phyloP scores from a whole-genome alignment of 2,797 vertebrate species.

The Sebastes trivittatus region DNA sequence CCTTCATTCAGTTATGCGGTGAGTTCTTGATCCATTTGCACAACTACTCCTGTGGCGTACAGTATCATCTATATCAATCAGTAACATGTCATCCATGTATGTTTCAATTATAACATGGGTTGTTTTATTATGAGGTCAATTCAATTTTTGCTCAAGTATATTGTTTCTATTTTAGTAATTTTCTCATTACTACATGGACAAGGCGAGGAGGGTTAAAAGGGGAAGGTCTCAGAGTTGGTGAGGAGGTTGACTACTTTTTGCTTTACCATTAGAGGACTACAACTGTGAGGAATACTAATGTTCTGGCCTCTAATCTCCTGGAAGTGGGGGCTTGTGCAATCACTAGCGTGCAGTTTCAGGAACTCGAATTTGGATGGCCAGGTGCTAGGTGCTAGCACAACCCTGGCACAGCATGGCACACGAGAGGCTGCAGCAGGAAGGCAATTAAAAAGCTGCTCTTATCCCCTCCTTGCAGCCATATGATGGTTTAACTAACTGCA shows the following conservation, averaged over 20 bases:
- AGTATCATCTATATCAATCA: background rate
- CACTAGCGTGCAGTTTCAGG: background rate
- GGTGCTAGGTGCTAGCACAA: background rate
- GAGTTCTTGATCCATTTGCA: constrained; percentile 13
- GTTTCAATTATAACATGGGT: background rate
- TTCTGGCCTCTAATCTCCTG: constrained; percentile 6
- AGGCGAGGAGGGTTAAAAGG: background rate
- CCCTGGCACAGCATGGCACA: background rate
- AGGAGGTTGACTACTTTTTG: constrained; percentile 15
- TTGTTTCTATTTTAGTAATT: background rate
- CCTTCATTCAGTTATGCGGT: constrained; percentile 51
- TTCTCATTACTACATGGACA: constrained; percentile 1
- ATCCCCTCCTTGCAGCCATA: background rate
- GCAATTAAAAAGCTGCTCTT: no score
- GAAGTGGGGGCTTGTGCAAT: background rate
- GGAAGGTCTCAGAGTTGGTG: background rate
- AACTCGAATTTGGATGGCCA: background rate
- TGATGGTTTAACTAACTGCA: background rate
- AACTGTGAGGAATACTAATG: background rate
- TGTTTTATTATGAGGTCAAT: background rate
- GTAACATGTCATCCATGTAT: background rate
- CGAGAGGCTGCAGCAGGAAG: background rate
- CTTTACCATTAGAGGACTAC: constrained; percentile 33
- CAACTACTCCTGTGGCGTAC: background rate
- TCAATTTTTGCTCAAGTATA: background rate